Percentiles rank a stretch among this genome's conserved stretches.
Conservation (phyloP, 2,113 vertebrate species). For the Helogale parvula region DNA sequence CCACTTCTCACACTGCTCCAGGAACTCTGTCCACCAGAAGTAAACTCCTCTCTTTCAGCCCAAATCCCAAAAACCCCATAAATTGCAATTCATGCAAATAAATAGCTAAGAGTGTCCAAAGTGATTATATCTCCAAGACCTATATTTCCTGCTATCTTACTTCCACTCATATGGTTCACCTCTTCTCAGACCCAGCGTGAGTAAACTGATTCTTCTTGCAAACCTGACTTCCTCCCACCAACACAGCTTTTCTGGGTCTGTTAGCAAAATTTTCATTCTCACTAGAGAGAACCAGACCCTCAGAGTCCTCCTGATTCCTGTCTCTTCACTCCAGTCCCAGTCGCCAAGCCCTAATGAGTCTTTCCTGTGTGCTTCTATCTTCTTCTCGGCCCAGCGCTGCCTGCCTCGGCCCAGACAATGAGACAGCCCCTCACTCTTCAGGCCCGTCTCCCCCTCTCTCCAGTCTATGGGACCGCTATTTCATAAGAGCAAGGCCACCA, state of each 20-base stretch:
- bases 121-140: not conserved
- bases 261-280: not conserved
- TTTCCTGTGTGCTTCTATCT: not conserved
- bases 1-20: not conserved
- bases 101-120: not conserved
- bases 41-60: not conserved
- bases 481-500: not conserved
- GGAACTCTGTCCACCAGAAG: not conserved
- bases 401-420: not conserved
- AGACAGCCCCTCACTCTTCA: not conserved
- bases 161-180: not conserved
- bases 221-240: not conserved
- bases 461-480: not conserved
- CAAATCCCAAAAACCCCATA: not conserved
- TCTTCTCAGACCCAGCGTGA: not conserved
- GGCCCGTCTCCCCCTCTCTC: not conserved
- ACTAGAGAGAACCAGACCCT: not conserved
- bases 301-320: not conserved
- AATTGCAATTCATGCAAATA: not conserved
- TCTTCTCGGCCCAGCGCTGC: not conserved
- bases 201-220: not conserved
- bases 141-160: not conserved
- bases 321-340: not conserved
- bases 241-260: not conserved
- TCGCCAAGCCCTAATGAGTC: not conserved